Base-by-base conservation (phyloP, 2,113 vertebrate genomes). In the Empidonax alnorum region DNA sequence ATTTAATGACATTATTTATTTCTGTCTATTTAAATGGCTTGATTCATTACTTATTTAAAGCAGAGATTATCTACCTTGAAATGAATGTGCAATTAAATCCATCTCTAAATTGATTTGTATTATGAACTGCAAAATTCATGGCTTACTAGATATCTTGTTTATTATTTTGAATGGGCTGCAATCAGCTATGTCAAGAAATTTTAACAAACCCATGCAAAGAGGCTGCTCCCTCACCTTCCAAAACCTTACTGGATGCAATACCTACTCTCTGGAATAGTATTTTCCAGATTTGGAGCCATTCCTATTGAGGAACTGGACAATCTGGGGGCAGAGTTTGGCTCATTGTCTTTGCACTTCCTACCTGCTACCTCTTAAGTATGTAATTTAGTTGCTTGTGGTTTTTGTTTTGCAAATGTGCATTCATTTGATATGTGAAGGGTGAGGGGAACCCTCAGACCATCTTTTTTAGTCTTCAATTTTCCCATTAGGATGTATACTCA, bases 321-420 rank as follows among this genome's bases (percentile, higher is more conserved):
- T 13, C 1, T 71, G 4, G 19, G 14, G 15, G 1, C 25, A 79
- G 23, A 80, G 21, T 74, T 87, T 67, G 33, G 4, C 27, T n/a
- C n/a, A 17, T 18, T 80, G 50, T 62, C 62, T 86, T 91, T 84
- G n/a, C 39, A 88, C 27, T 68, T 85, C 19, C 46, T 92, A 84
- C 23, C 69, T 86, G 39, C 41, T 77, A 44, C 61, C 56, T 94
- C 59, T 72, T n/a, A 74, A 93, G 37, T 55, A 31, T 66, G 77
- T 63, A 59, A 66, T 84, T 82, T 89, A 91, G 50, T 35, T 92
- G 42, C 74, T 63, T 61, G 33, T 47, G 53, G 23, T 16, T 58
- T 94, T 69, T 94, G n/a, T 91, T 96, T 95, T 87, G 41, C 31
- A 97, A 95, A 92, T 73, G 61, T 94, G 44, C n/a, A 55, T 66